Evolutionary conservation across 2,888 invertebrate genomes (phyloP), one percentile per base, ranked within the genome.

Genomic region (Horisme vitalbata): DNA sequence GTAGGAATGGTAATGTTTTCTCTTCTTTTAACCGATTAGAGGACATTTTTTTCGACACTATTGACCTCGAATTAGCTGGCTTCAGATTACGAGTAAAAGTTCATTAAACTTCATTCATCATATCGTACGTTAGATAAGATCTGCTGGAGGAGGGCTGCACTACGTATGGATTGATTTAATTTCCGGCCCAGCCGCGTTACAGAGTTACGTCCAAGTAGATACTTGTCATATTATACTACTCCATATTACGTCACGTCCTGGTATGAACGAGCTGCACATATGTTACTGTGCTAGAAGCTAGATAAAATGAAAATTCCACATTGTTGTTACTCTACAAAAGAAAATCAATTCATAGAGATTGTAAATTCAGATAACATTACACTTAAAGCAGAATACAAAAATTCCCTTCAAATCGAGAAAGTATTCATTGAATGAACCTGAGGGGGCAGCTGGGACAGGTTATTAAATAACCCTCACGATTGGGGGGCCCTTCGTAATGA

Each of bases 111-210:
- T n/a, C n/a, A n/a, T n/a, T n/a, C 18, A 18, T 18, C 18, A 18
- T 18, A 4, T 18, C 18, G 4, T 6, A 7, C 14, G 14, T 26
- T 11, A 26, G 15, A 11, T 37, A 27, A 27, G 11, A 27, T 26
- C 24, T 18, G 8, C 11, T 8, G 20, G 7, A 14, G 13, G 26
- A n/a, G 10, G 21, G n/a, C 20, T 11, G 38, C 48, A 31, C 48
- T 26, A 31, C 11, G 23, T n/a, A 15, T 28, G 21, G 66, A 65
- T 64, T 68, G 66, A 67, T 67, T 64, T 68, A 65, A 68, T 67
- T 63, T 67, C 68, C 68, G 63, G 38, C 51, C 48, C 23, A 23
- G 39, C 11, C 41, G 35, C 6, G 31, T 7, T 33, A 23, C 27
- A 13, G 21, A 39, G 37, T 30, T 26, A 26, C 41, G 31, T 31